phyloP scores from a whole-genome alignment of 2,113 vertebrate genomes.

The Lagenorhynchus albirostris region DNA sequence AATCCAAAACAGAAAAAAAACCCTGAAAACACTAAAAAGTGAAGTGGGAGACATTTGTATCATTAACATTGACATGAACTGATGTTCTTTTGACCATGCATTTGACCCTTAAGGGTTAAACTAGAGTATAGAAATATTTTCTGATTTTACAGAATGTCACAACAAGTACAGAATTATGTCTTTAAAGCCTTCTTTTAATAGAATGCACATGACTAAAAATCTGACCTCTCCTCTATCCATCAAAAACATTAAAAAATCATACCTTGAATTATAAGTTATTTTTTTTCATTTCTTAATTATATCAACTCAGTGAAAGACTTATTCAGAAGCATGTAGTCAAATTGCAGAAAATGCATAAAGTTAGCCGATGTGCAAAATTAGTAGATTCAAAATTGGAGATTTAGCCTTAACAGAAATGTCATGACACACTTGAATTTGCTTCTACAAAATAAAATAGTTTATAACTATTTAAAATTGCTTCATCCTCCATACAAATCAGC shows the following conservation, averaged over 20 bases:
- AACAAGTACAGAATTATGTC: neutral
- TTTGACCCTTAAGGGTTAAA: neutral
- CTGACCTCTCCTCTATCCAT: neutral
- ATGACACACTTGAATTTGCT: neutral
- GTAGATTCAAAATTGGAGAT: neutral
- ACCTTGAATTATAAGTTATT: neutral
- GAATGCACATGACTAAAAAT: neutral
- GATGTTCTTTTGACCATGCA: neutral
- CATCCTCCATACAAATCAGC: neutral
- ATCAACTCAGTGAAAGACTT: neutral
- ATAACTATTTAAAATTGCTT: neutral
- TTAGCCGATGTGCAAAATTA: neutral
- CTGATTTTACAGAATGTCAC: neutral
- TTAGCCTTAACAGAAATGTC: neutral
- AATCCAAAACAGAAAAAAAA: neutral
- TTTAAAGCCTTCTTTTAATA: neutral
- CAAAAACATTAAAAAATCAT: neutral
- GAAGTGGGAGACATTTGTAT: neutral
- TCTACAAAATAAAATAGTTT: neutral
- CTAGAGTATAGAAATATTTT: neutral
- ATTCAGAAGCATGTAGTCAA: neutral
- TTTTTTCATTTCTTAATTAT: neutral
- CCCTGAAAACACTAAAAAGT: neutral
- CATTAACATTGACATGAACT: neutral
- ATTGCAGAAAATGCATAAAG: neutral